Percentiles rank a stretch among this genome's conserved stretches.
These are phyloP conservation scores for Lampropteryx suffumata DNA, from an alignment of 2,888 invertebrate genomes.

Conservation along the genomic window DNA sequence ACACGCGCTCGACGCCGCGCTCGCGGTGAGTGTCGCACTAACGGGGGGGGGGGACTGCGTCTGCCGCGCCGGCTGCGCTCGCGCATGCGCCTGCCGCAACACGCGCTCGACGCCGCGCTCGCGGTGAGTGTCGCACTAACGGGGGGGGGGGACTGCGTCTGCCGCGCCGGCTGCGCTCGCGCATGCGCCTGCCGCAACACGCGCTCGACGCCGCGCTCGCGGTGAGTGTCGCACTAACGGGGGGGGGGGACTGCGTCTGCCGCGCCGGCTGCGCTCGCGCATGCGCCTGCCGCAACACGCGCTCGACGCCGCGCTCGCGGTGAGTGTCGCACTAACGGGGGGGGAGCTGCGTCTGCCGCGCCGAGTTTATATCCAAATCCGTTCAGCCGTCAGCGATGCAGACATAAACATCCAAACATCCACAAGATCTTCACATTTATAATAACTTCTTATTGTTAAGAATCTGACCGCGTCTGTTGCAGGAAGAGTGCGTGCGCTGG, in stretches of 20 bases:
- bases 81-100: conserved; percentile 85
- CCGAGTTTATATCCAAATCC: too few relatives aligned
- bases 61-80: conserved; percentile 83
- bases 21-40: conserved; percentile 64
- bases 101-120: conserved; percentile 83
- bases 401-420: too few relatives aligned
- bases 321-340: too few relatives aligned
- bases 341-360: too few relatives aligned
- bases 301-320: conserved; percentile 76
- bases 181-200: conserved; percentile 85
- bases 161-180: conserved; percentile 80
- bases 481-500: conserved; percentile 66
- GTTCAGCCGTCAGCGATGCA: too few relatives aligned
- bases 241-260: conserved; percentile 71
- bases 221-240: conserved; percentile 59
- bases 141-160: conserved; percentile 69
- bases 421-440: too few relatives aligned
- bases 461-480: conserved; percentile 19
- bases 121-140: conserved; percentile 54
- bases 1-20: conserved; percentile 85
- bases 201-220: conserved; percentile 83
- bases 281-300: conserved; percentile 87
- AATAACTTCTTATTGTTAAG: too few relatives aligned
- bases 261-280: conserved; percentile 80
- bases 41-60: conserved; percentile 62